These are phyloP conservation scores for Macrochelys suwanniensis DNA, from an alignment of 2,797 vertebrate genomes.

Conservation along the genomic window DNA sequence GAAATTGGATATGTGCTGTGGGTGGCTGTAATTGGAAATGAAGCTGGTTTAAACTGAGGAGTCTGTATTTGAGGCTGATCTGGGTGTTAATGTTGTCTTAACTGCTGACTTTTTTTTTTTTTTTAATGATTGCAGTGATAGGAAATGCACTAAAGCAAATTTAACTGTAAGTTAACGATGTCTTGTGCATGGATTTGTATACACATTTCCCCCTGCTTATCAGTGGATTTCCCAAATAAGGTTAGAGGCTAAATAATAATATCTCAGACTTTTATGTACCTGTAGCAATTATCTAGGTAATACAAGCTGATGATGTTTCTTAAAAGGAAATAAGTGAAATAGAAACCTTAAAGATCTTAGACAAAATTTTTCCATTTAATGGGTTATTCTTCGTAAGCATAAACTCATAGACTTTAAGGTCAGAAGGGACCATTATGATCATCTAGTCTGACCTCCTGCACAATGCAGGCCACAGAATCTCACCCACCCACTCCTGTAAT, in stretches of 20 bases:
- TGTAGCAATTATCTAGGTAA: background rate
- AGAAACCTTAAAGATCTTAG: slow-evolving; percentile 2
- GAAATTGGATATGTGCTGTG: background rate
- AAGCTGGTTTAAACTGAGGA: background rate
- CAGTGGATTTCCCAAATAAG: background rate
- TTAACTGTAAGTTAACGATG: background rate
- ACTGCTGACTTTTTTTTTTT: background rate
- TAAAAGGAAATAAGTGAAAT: background rate
- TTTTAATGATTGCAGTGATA: background rate
- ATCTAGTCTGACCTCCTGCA: too few species aligned
- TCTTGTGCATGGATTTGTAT: background rate
- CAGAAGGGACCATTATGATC: too few species aligned
- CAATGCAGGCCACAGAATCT: too few species aligned
- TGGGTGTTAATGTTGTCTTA: background rate
- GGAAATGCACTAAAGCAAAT: background rate
- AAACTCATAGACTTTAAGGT: background rate
- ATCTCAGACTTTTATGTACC: background rate
- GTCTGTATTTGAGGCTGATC: background rate
- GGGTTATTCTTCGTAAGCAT: background rate
- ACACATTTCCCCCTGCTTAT: background rate
- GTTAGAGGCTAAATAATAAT: background rate
- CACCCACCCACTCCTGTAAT: too few species aligned
- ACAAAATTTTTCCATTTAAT: background rate
- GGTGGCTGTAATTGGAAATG: background rate
- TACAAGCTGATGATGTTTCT: background rate